Percentiles rank a stretch among this genome's conserved stretches.
These are phyloP conservation scores for Clostera curtula DNA, from an alignment of 2,888 invertebrate species.

Conservation along the genomic window DNA sequence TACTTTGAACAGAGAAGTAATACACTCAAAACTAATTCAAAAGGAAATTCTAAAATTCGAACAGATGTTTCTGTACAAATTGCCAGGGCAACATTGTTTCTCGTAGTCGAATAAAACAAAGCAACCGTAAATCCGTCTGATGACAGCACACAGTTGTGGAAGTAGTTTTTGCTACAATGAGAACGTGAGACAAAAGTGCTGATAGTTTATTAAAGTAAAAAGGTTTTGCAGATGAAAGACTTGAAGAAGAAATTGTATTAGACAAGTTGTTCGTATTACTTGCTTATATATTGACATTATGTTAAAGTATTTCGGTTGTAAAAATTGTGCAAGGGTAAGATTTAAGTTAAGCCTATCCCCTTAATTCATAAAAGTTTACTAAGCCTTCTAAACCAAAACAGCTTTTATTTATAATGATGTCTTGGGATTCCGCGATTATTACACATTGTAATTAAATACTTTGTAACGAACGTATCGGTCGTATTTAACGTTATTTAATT, in stretches of 20 bases:
- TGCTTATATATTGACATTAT: too few relatives aligned
- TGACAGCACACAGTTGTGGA: constrained; percentile 21
- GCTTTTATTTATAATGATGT: too few relatives aligned
- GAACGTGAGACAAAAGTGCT: constrained; percentile 12
- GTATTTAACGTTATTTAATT: too few relatives aligned
- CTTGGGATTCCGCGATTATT: too few relatives aligned
- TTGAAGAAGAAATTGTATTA: constrained; percentile 7
- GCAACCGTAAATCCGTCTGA: constrained; percentile 20
- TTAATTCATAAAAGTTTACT: too few relatives aligned
- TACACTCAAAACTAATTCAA: neutral
- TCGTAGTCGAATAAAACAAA: constrained; percentile 20
- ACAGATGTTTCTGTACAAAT: neutral
- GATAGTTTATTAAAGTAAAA: constrained; percentile 27
- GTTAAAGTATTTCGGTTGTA: too few relatives aligned
- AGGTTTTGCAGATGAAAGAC: constrained; percentile 16
- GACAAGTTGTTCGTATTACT: constrained; percentile 10
- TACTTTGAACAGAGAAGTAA: too few relatives aligned
- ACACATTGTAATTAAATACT: too few relatives aligned
- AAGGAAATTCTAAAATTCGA: neutral
- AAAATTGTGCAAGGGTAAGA: too few relatives aligned
- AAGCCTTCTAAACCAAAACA: too few relatives aligned
- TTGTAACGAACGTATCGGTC: too few relatives aligned
- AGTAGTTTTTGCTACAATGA: constrained; percentile 14
- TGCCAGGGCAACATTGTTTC: constrained; percentile 4
- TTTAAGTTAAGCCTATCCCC: too few relatives aligned